Evolutionary conservation across 1,140 invertebrate species (phyloP), one percentile per base, ranked within the genome.

Genomic region (Agrypnia vestita): DNA sequence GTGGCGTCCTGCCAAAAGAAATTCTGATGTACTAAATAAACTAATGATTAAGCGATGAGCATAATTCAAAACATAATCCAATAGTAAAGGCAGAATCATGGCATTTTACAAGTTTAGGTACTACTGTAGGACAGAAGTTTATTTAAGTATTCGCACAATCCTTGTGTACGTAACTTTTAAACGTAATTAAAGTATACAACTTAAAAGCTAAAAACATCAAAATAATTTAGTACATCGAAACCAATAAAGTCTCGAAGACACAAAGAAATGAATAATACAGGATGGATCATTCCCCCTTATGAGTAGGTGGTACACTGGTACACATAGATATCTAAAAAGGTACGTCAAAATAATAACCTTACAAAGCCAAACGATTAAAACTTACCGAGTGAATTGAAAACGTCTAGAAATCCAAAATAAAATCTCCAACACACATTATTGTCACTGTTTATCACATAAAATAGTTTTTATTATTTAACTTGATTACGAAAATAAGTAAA

Each of bases 311-410:
- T 59, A 47, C 56, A 56, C 43, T 59, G 51, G 72, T 59, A 47
- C 56, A 56, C 55, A 47, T 74, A 59, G 43, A 61, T 74, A 25
- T 74, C 55, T 71, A 17, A 25, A 11, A 67, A 71, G 67, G 72
- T 61, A 74, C 25, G 72, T 56, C 55, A 77, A 77, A 62, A 77
- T 64, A 64, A 77, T 77, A 77, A 77, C 75, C 75, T 77, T 77
- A 77, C 75, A 77, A 64, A 64, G 62, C 75, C 47, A 67, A 62
- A 49, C 21, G 49, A 51, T 64, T 64, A 64, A 62, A 62, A 77
- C 75, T 62, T 77, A 77, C 75, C 75, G 75, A 19, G 49, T 49
- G 56, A 77, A 67, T 49, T 25, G 51, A 67, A 64, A 25, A n/a
- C 49, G 21, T 21, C 43, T 47, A 49, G 59, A 25, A 77, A 77